Conservation (phyloP, 2,888 invertebrate species). For the Drosophila anomalipes region DNA sequence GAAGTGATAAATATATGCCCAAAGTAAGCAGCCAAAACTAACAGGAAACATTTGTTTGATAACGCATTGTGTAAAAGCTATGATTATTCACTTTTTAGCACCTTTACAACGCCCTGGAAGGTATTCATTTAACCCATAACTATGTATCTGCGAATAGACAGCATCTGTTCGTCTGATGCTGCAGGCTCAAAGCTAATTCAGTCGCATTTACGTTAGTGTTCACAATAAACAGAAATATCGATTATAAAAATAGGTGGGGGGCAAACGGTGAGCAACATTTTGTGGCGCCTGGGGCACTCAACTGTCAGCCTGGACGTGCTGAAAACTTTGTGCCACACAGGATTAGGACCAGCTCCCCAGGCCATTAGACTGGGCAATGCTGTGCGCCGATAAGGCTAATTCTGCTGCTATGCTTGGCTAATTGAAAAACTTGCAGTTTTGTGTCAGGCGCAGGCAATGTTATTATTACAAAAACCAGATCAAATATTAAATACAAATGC, state of each 20-base stretch:
- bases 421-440: slow-evolving; percentile 75
- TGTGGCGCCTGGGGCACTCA: slow-evolving; percentile 52
- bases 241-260: slow-evolving; percentile 48
- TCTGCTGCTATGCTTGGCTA: slow-evolving; percentile 39
- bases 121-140: too few species aligned
- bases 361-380: slow-evolving; percentile 50
- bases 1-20: not conserved
- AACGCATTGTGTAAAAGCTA: too few species aligned
- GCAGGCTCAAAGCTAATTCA: slow-evolving; percentile 6
- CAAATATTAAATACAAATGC: not conserved
- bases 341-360: slow-evolving; percentile 44
- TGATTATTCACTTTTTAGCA: not conserved
- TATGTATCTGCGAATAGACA: not conserved
- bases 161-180: not conserved
- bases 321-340: slow-evolving; percentile 59
- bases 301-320: slow-evolving; percentile 68
- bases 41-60: not conserved
- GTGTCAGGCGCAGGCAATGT: slow-evolving; percentile 34
- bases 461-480: slow-evolving; percentile 15
- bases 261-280: slow-evolving; percentile 19
- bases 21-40: not conserved
- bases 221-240: slow-evolving; percentile 74
- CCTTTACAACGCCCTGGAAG: not conserved
- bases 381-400: slow-evolving; percentile 58
- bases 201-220: slow-evolving; percentile 51